These are phyloP conservation scores for Sternarchorhynchus goeldii DNA, from an alignment of 2,797 vertebrate genomes.

Conservation along the genomic window DNA sequence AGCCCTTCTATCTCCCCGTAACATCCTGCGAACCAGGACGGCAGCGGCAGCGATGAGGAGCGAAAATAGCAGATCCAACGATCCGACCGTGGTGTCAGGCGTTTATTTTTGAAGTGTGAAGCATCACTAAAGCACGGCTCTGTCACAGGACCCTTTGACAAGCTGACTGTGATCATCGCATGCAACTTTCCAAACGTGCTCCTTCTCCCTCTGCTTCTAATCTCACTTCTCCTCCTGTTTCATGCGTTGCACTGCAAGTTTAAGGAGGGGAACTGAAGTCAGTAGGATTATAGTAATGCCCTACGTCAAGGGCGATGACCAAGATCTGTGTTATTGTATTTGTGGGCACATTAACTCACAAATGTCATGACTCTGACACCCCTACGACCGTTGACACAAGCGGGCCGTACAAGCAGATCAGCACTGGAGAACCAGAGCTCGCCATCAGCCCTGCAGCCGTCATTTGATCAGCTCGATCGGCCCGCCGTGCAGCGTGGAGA, in stretches of 20 bases:
- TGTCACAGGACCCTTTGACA: slow-evolving; percentile 26
- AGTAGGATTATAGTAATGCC: too few relatives aligned
- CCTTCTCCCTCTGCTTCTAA: background rate
- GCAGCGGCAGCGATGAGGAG: slow-evolving; percentile 24
- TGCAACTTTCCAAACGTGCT: background rate
- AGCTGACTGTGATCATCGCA: slow-evolving; percentile 39
- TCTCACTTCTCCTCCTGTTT: background rate
- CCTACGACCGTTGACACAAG: background rate
- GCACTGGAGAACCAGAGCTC: background rate
- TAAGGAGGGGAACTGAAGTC: too few relatives aligned
- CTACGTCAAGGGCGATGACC: too few relatives aligned
- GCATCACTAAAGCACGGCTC: slow-evolving; percentile 37
- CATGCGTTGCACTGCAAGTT: background rate
- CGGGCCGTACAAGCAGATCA: slow-evolving; percentile 23
- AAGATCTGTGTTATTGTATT: background rate
- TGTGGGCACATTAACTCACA: background rate
- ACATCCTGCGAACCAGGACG: slow-evolving; percentile 35
- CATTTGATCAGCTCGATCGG: too few relatives aligned
- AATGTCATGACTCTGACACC: background rate
- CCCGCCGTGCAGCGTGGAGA: too few relatives aligned
- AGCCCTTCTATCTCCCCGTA: background rate
- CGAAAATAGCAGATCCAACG: slow-evolving; percentile 47
- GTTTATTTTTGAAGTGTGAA: slow-evolving; percentile 41
- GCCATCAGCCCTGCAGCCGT: background rate
- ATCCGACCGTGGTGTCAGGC: slow-evolving; percentile 28